A percentile compares a stretch with the other conserved stretches of the same genome.
These are phyloP conservation scores for Caenorhabditis brenneri DNA, from an alignment of 1,140 invertebrate genomes.

Conservation along the genomic window DNA sequence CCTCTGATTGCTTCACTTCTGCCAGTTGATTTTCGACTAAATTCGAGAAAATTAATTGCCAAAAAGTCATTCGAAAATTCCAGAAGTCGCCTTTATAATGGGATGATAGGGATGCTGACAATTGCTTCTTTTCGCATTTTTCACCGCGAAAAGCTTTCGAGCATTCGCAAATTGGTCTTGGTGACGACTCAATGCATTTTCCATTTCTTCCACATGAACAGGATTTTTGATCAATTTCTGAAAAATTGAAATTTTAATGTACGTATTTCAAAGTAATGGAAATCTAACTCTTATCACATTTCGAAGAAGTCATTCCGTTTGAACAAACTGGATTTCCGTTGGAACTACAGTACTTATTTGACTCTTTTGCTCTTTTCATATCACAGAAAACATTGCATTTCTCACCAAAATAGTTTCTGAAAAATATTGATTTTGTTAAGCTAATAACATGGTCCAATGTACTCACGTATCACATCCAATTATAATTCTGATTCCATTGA, in stretches of 20 bases:
- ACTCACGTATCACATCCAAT: neutral
- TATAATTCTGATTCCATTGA: neutral
- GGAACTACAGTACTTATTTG: neutral
- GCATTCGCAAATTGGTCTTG: neutral
- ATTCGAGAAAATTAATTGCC: constrained; percentile 10
- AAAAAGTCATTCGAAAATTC: constrained; percentile 18
- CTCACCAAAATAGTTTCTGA: neutral
- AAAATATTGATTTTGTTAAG: neutral
- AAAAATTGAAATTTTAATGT: neutral
- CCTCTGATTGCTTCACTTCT: neutral
- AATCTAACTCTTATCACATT: neutral
- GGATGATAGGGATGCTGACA: neutral
- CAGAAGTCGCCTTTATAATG: constrained; percentile 11
- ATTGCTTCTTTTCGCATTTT: neutral
- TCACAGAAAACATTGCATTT: neutral
- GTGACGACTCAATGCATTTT: neutral
- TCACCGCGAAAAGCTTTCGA: neutral
- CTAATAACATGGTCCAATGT: neutral
- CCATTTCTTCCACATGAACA: neutral
- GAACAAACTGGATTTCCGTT: neutral
- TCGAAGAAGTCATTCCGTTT: neutral
- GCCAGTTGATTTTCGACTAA: neutral
- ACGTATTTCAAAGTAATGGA: neutral
- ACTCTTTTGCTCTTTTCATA: neutral
- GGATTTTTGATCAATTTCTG: neutral